Conservation (phyloP, 2,888 invertebrate species). For the Choristoneura rosaceana region DNA sequence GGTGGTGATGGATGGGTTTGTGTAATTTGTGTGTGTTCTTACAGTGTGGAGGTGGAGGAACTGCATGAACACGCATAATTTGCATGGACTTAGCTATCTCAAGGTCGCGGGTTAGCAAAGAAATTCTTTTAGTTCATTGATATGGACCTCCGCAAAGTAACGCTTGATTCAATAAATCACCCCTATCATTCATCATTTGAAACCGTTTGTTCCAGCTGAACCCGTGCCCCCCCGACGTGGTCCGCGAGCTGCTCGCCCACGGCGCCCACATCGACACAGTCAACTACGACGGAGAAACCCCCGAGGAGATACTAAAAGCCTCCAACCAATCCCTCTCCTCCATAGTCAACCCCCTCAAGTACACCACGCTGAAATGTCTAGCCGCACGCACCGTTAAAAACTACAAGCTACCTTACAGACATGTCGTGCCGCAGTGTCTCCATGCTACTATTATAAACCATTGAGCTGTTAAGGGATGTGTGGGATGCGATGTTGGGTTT, state of each 20-base stretch:
- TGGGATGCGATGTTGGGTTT: neutral
- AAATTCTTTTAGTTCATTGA: no score
- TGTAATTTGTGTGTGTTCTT: no score
- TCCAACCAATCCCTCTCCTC: conserved; percentile 86
- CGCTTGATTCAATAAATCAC: no score
- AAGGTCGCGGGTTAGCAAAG: no score
- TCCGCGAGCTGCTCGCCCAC: conserved; percentile 89
- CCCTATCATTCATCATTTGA: no score
- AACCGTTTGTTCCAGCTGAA: conserved; percentile 63
- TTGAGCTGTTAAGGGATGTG: conserved; percentile 51
- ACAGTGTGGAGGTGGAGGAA: no score
- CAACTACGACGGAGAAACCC: conserved; percentile 91
- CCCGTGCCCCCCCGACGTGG: conserved; percentile 89
- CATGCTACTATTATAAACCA: conserved; percentile 80
- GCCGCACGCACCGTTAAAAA: conserved; percentile 93
- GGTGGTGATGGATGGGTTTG: no score
- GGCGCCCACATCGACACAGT: conserved; percentile 95
- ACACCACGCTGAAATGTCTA: conserved; percentile 93
- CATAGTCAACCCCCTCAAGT: conserved; percentile 91
- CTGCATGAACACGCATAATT: no score
- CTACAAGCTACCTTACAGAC: conserved; percentile 87
- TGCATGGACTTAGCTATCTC: no score
- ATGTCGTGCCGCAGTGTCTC: conserved; percentile 82
- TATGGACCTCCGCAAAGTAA: no score
- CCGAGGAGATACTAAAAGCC: conserved; percentile 87